Evolutionary conservation across 2,888 invertebrate genomes (phyloP), one percentile per base, ranked within the genome.

Genomic region (Nymphalis c-album): DNA sequence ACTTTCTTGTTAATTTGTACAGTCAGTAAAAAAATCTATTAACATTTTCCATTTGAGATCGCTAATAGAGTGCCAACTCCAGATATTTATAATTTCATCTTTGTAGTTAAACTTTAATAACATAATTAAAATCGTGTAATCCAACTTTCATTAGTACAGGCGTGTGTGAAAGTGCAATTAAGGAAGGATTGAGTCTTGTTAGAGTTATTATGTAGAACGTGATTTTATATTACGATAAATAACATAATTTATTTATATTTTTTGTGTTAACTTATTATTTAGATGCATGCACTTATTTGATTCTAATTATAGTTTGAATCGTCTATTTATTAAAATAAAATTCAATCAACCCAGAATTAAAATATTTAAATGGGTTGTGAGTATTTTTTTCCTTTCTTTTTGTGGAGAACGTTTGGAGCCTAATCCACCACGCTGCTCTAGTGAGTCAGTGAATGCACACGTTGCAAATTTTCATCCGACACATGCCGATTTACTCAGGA

Each of bases 121-220:
- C 75, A 80, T 82, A 80, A 83, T 84, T 85, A 77, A 74, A 82
- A 79, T 74, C 76, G 67, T 74, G 73, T 74, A 77, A 77, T 76
- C 57, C 78, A 71, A 81, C 81, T 82, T 81, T 76, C 78, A 79
- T 74, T 80, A 79, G 76, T 71, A 67, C 67, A 74, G 78, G 79
- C 77, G 80, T 82, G 79, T 78, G 78, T 77, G 80, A 79, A 80
- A 80, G 81, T 80, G 85, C 79, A 85, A 88, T 86, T 87, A 87
- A 81, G 85, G 17, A 85, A 81, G 83, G 80, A 83, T 82, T 79
- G 77, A 77, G 76, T 76, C 85, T 81, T 83, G 83, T 86, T 86
- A 82, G 80, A 84, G 82, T 84, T 86, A 85, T 85, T 84, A 86
- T 80, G 80, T 78, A 75, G 76, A 81, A 82, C 73, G 78, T 83